Evolutionary conservation across 2,888 invertebrate genomes (phyloP).

Genomic region (Ornithoptera priamus): DNA sequence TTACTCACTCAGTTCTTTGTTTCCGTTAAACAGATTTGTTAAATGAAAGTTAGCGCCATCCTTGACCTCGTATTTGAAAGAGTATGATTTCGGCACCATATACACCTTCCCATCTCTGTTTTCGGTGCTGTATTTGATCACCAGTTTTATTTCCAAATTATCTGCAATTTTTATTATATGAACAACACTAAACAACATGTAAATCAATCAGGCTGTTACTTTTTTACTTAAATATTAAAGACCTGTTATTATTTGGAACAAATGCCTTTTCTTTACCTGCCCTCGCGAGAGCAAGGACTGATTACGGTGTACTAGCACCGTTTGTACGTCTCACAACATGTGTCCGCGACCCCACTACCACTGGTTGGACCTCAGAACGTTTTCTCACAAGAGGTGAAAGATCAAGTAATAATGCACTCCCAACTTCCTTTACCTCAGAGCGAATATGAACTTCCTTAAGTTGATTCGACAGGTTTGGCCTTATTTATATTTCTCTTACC

Average conservation of each 20-base stretch:
- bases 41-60: slow-evolving; percentile 51
- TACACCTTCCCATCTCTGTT: slow-evolving; percentile 54
- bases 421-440: neutral
- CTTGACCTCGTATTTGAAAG: slow-evolving; percentile 52
- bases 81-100: slow-evolving; percentile 50
- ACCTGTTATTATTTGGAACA: neutral
- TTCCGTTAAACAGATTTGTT: slow-evolving; percentile 65
- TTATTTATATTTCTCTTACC: too few relatives aligned
- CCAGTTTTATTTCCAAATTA: slow-evolving; percentile 36
- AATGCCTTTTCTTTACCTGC: too few relatives aligned
- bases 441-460: neutral
- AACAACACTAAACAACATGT: too few relatives aligned
- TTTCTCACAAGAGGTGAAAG: too few relatives aligned
- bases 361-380: too few relatives aligned
- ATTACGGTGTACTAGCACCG: too few relatives aligned
- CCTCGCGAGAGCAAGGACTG: too few relatives aligned
- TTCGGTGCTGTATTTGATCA: slow-evolving; percentile 40
- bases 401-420: too few relatives aligned
- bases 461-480: neutral
- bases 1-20: slow-evolving; percentile 60
- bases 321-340: too few relatives aligned
- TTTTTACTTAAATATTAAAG: neutral
- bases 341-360: too few relatives aligned
- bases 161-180: slow-evolving; percentile 22
- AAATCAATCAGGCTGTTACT: neutral